A percentile compares a stretch with the other conserved stretches of the same genome.
Conservation (phyloP, 2,113 vertebrate genomes). For the Alectura lathami region DNA sequence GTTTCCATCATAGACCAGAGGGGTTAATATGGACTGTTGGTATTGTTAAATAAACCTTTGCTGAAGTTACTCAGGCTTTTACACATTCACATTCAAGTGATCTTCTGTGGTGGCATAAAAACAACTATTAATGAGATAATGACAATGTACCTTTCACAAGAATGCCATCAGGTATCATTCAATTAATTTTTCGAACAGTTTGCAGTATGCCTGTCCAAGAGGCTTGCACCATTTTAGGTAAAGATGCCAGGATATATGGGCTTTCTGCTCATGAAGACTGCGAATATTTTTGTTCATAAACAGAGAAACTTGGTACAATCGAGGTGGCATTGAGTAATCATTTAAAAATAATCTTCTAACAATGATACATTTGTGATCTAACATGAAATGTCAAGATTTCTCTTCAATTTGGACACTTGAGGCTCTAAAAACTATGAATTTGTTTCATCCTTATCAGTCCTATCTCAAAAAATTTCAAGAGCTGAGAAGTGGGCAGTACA, state of each 20-base stretch:
- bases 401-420: background rate
- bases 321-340: background rate
- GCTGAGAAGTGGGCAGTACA: background rate
- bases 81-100: background rate
- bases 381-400: background rate
- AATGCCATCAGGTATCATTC: background rate
- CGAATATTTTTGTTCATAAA: background rate
- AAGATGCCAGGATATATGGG: background rate
- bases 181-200: background rate
- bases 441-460: background rate
- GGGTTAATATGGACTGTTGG: background rate
- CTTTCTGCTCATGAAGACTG: background rate
- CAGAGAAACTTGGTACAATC: background rate
- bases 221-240: background rate
- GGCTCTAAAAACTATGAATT: background rate
- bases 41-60: background rate
- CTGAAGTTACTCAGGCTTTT: background rate
- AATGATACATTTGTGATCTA: background rate
- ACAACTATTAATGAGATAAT: background rate
- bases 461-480: background rate
- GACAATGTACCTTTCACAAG: background rate
- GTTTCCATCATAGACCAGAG: background rate
- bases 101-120: background rate
- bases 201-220: background rate
- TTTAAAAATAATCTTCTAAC: background rate